A percentile compares a stretch with the other conserved stretches of the same genome.
Evolutionary conservation across 1,140 invertebrate genomes (phyloP).

Genomic region (Aphidius gifuensis): DNA sequence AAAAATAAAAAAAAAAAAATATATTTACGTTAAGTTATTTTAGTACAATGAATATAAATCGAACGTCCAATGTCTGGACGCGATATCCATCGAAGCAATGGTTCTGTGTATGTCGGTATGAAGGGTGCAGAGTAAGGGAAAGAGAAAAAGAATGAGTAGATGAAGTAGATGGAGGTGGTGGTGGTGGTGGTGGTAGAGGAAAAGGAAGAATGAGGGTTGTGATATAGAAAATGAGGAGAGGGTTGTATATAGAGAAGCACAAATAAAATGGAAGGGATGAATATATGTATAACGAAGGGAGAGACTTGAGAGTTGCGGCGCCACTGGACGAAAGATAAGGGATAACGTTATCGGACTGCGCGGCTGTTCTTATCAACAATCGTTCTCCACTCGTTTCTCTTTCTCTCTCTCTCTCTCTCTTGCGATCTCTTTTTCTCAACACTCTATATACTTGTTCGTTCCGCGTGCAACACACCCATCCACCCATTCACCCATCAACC

Average conservation of each 20-base stretch:
- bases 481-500: conserved; percentile 4
- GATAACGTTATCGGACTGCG: conserved; percentile 49
- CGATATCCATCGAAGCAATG: conserved; percentile 17
- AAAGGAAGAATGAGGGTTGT: conserved; percentile 28
- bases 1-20: no score
- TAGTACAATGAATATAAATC: conserved; percentile 29
- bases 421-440: conserved; percentile 1
- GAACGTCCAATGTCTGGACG: conserved; percentile 24
- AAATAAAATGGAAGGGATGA: no score
- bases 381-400: conserved; percentile 36
- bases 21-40: no score
- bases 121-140: not conserved
- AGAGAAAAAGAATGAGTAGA: not conserved
- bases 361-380: conserved; percentile 52
- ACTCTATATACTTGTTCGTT: conserved; percentile 11
- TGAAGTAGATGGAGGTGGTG: not conserved
- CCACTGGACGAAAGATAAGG: conserved; percentile 55
- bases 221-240: conserved; percentile 9
- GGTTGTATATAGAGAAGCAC: conserved; percentile 2
- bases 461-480: conserved; percentile 22
- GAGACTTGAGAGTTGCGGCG: conserved; percentile 55
- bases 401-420: conserved; percentile 22
- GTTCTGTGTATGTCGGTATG: not conserved
- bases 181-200: conserved; percentile 13
- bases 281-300: conserved; percentile 31